Percentiles rank a stretch among this genome's conserved stretches.
Evolutionary conservation across 1,140 invertebrate species (phyloP).

Genomic region (Zaprionus tsacasi): DNA sequence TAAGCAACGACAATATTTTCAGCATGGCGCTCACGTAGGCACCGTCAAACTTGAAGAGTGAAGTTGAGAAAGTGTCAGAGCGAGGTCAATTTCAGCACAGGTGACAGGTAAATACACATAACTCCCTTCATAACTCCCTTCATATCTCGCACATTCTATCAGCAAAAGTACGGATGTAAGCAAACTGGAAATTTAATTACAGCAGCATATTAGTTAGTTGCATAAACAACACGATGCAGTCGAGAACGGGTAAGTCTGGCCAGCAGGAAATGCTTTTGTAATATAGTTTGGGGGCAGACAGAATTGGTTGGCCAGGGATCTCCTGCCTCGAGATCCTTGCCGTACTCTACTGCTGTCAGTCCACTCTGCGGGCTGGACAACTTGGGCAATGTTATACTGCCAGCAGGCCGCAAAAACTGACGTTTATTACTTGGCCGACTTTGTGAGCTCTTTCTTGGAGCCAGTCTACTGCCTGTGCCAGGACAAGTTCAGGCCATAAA

Average conservation of each 20-base stretch:
- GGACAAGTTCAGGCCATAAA: conserved; percentile 67
- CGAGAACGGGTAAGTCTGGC: background rate
- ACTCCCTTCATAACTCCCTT: background rate
- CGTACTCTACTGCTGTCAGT: conserved; percentile 46
- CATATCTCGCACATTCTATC: background rate
- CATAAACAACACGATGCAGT: conserved; percentile 61
- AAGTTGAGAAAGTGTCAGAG: conserved; percentile 29
- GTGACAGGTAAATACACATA: conserved; percentile 43
- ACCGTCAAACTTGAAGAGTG: conserved; percentile 15
- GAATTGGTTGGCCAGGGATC: conserved; percentile 48
- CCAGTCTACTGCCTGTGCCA: conserved; percentile 13
- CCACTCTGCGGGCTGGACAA: conserved; percentile 53
- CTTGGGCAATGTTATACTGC: conserved; percentile 72
- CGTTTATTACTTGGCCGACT: conserved; percentile 68
- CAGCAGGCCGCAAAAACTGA: conserved; percentile 59
- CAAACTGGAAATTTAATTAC: conserved; percentile 75
- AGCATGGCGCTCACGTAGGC: conserved; percentile 34
- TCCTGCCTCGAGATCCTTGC: conserved; percentile 4
- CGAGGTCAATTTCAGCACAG: conserved; percentile 49
- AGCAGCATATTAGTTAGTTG: conserved; percentile 76
- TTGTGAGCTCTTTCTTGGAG: conserved; percentile 11
- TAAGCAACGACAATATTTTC: conserved; percentile 13
- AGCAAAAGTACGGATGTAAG: background rate
- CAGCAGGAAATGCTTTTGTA: conserved; percentile 46
- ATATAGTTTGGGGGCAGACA: conserved; percentile 57